A percentile compares a stretch with the other conserved stretches of the same genome.
phyloP scores from a whole-genome alignment of 2,888 invertebrate genomes.

The Theretra japonica region DNA sequence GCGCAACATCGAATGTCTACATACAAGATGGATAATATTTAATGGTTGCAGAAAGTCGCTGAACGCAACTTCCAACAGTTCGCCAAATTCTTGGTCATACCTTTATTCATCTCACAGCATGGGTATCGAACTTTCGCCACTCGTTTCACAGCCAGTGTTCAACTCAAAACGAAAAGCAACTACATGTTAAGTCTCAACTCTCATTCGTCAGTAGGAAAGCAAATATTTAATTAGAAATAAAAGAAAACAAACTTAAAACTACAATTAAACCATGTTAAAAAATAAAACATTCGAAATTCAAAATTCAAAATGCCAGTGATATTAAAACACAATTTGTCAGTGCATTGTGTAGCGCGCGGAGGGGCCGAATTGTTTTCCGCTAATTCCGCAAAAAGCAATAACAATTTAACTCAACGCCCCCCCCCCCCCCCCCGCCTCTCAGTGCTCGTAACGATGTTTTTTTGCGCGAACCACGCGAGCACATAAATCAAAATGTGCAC shows the following conservation, averaged over 20 bases:
- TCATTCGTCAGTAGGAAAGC: no score
- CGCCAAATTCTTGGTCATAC: no score
- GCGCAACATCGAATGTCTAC: no score
- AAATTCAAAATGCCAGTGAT: constrained; percentile 5
- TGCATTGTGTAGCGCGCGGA: constrained; percentile 33
- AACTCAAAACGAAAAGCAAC: no score
- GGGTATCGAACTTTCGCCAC: no score
- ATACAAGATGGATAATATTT: no score
- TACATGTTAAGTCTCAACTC: no score
- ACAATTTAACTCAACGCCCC: constrained; percentile 44
- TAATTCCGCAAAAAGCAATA: constrained; percentile 53
- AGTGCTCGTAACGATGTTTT: constrained; percentile 22
- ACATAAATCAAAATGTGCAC: constrained; percentile 44
- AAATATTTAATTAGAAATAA: no score
- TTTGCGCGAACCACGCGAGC: constrained; percentile 40
- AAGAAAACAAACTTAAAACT: not conserved
- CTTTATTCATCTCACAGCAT: no score
- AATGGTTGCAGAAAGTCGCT: no score
- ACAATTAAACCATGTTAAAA: not conserved
- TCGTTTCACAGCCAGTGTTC: no score
- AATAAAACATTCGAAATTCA: constrained; percentile 36
- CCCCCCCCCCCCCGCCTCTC: not conserved
- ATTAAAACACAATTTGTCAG: constrained; percentile 12
- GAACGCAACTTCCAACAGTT: no score
- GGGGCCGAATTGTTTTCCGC: constrained; percentile 44